Evolutionary conservation across 2,113 vertebrate species (phyloP), one percentile per base, ranked within the genome.

Genomic region (Pterocles gutturalis): DNA sequence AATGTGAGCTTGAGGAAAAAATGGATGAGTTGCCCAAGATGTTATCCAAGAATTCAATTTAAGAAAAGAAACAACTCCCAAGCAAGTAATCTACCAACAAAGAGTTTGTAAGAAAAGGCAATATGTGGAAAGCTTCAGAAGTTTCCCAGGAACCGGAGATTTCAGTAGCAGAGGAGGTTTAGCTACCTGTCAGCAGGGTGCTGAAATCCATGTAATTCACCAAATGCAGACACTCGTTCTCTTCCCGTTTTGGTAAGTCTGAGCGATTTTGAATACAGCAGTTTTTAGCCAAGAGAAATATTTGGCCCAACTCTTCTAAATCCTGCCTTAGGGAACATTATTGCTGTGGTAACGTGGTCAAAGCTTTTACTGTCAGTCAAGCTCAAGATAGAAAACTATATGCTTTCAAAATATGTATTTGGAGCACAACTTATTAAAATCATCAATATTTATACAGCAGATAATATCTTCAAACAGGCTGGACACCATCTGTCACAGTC

Each of bases 401-500:
- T 84, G 70, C 43, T 87, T 94, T 91, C 49, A 70, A 72, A 65
- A 85, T 55, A 22, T 65, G 7, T 67, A 41, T 73, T 84, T 92
- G 64, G 58, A 93, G 45, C 36, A 57, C 24, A 93, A 29, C 12
- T 64, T 87, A 79, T 15, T 87, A 33, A 91, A 89, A 91, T 55
- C 5, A 86, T 88, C 55, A 76, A n/a, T 69, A 83, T 85, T 92
- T 82, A 54, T 91, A 26, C 26, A 51, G 43, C 46, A 85, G 81
- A 79, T 89, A 89, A 48, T 72, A 69, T 91, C 58, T 87, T 91
- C 78, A 87, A 76, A 34, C 65, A 85, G 91, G 9, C 77, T 67
- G 87, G 91, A 61, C 65, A 79, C 73, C 77, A 93, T 91, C 89
- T 96, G 93, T 79, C 84, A 69, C 33, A 61, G 41, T 43, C 53